phyloP scores from a whole-genome alignment of 2,888 invertebrate species.

The Molanna angustata region DNA sequence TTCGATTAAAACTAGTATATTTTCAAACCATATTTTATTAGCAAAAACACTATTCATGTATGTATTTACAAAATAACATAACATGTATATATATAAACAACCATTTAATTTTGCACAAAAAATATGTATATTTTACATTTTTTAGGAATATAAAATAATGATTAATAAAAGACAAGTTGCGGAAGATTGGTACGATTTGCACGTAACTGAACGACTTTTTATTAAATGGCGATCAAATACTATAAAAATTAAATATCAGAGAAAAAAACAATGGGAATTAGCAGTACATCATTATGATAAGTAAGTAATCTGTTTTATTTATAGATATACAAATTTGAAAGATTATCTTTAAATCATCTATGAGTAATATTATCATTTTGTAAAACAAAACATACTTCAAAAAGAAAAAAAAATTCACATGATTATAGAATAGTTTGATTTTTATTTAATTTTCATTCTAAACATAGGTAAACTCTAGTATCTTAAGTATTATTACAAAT shows the following conservation, averaged over 20 bases:
- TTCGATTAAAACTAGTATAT: no score
- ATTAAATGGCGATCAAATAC: constrained; percentile 50
- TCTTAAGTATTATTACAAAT: background rate
- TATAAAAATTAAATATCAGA: constrained; percentile 46
- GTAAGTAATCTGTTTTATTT: constrained; percentile 37
- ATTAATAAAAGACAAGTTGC: constrained; percentile 65
- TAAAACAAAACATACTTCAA: background rate
- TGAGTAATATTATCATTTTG: background rate
- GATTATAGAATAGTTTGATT: background rate
- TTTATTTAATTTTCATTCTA: background rate
- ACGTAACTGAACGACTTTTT: constrained; percentile 54
- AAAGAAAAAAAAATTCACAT: background rate
- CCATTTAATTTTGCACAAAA: background rate
- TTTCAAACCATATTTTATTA: no score
- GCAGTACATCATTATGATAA: constrained; percentile 51
- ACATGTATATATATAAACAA: no score
- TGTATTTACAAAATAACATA: no score
- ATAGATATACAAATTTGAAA: background rate
- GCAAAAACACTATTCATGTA: no score
- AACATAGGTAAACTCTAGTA: no score
- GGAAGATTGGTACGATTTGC: constrained; percentile 67
- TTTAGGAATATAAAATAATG: constrained; percentile 40
- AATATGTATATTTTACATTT: no score
- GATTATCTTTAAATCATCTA: background rate
- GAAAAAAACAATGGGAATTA: constrained; percentile 48